A percentile compares a stretch with the other conserved stretches of the same genome.
Conservation (phyloP, 1,140 invertebrate species). For the Euura lappo region DNA sequence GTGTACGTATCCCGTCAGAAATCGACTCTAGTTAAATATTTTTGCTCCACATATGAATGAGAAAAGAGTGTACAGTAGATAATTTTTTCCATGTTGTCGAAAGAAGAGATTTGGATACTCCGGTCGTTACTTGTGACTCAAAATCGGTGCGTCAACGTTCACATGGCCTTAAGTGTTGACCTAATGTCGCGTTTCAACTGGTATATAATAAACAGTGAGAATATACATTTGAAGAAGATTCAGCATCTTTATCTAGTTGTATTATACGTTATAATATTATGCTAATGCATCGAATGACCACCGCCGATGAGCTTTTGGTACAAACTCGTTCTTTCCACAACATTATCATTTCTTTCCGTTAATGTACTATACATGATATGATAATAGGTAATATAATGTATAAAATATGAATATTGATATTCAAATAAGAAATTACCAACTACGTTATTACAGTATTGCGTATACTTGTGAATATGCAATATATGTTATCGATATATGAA, state of each 20-base stretch:
- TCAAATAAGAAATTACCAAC: not conserved
- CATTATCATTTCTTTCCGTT: not conserved
- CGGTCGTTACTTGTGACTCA: not conserved
- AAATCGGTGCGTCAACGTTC: not conserved
- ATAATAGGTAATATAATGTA: not conserved
- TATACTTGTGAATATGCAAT: not conserved
- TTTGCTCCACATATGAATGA: conserved; percentile 2
- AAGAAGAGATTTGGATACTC: conserved; percentile 9
- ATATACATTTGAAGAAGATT: not conserved
- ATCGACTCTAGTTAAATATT: conserved; percentile 10
- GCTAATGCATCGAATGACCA: not conserved
- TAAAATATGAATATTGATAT: not conserved
- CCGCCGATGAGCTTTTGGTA: not conserved
- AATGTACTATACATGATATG: conserved; percentile 9
- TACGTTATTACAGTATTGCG: not conserved
- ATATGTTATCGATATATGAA: not conserved
- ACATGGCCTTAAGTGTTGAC: not conserved
- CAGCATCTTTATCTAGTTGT: not conserved
- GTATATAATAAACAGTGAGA: no score
- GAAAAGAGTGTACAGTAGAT: conserved; percentile 14
- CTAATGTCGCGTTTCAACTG: no score
- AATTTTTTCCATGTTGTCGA: not conserved
- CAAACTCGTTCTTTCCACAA: conserved; percentile 15
- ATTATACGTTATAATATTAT: not conserved
- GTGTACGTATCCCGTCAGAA: not conserved